Conservation (phyloP, 1,140 invertebrate species). For the Leptonema lineaticorne region DNA sequence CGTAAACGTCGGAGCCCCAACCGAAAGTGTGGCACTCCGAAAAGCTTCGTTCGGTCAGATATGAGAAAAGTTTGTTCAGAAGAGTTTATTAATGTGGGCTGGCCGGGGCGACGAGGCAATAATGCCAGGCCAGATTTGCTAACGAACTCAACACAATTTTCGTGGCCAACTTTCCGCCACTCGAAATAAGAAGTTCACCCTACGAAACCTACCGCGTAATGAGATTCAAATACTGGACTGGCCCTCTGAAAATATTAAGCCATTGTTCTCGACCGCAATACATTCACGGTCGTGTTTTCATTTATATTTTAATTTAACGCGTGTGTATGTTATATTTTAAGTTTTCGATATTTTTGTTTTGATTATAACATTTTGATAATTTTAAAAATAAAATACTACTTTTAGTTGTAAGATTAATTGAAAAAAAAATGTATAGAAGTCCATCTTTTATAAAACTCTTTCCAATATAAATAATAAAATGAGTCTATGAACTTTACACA, state of each 20-base stretch:
- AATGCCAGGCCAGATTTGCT: conserved; percentile 20
- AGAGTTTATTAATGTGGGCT: conserved; percentile 29
- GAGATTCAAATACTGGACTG: conserved; percentile 23
- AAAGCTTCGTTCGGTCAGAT: conserved; percentile 12
- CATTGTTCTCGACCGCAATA: no score
- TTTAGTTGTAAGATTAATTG: no score
- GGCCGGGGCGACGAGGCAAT: conserved; percentile 21
- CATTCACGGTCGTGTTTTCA: no score
- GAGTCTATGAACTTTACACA: no score
- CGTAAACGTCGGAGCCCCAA: background rate
- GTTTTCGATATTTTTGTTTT: no score
- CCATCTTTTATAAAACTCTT: no score
- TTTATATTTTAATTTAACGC: no score
- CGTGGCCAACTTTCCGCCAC: background rate
- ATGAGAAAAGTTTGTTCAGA: conserved; percentile 31
- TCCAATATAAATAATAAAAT: no score
- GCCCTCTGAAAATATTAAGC: conserved; percentile 8
- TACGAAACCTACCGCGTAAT: background rate
- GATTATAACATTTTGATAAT: no score
- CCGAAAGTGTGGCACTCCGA: background rate
- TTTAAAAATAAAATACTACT: no score
- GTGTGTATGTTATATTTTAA: no score
- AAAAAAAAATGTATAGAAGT: no score
- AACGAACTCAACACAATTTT: conserved; percentile 29
- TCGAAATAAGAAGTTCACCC: conserved; percentile 19